Base-by-base conservation (phyloP, 2,888 invertebrate species). In the Anoplius nigerrimus region DNA sequence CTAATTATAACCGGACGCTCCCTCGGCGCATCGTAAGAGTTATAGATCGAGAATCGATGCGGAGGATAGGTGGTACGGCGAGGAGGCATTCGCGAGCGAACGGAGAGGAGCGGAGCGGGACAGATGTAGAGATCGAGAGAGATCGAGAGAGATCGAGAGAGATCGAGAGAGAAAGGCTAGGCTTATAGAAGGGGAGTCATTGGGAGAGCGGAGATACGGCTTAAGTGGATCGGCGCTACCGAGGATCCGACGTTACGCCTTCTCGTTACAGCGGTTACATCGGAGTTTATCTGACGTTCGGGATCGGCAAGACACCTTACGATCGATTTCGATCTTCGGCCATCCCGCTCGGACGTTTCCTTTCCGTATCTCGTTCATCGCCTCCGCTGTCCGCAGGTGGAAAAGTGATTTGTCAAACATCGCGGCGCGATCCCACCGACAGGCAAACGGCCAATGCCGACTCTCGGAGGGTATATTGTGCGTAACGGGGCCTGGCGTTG, bases 1-100 rank as follows among this genome's bases (percentile, higher is more conserved):
- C 78, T 74, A 76, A 80, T 80, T 80, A 72, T 72, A 70, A 68
- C 62, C 73, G 70, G 69, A 59, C 62, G 48, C 27, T 5, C 16
- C 56, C 56, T 34, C 11, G 34, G 11, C 34, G 34, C 34, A 34
- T 34, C 34, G 34, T 13, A 60, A 69, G 78, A 76, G 69, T 78
- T 76, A 78, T 74, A 66, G 72, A 69, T 76, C 74, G 67, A 42
- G 60, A 43, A n/a, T 42, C 20, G 45, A 53, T 15, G 42, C 34
- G 13, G 34, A 13, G 16, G n/a, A 34, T 27, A 24, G 56, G n/a
- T 16, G 34, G 22, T 5, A 42, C 34, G 56, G 56, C 1, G n/a
- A 56, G 24, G 43, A 43, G 34, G 21, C 34, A 16, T n/a, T 11
- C n/a, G 22, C 53, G 22, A 22, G 53, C 53, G 24, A n/a, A 22